Percentiles rank a stretch among this genome's conserved stretches.
phyloP scores from a whole-genome alignment of 2,113 vertebrate species.

The Malurus cyaneus region DNA sequence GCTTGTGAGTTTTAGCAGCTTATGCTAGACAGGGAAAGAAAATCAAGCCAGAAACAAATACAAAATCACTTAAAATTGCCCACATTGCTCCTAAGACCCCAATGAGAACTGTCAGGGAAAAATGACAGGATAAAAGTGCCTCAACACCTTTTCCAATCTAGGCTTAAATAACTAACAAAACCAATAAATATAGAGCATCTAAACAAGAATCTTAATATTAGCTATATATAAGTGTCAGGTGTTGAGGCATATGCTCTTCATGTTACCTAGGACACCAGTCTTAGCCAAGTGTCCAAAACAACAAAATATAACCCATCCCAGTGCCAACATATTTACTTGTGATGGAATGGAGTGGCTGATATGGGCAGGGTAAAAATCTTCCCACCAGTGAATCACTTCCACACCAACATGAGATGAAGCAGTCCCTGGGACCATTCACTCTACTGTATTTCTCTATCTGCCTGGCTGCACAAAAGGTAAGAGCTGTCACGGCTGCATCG shows the following conservation, averaged over 20 bases:
- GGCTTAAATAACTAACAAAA: neutral
- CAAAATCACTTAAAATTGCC: neutral
- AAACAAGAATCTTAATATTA: neutral
- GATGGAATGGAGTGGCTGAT: neutral
- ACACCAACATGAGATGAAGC: neutral
- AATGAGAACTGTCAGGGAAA: neutral
- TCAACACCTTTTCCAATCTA: neutral
- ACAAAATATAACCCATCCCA: neutral
- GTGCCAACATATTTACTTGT: neutral
- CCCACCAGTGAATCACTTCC: neutral
- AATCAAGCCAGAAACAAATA: neutral
- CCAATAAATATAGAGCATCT: neutral
- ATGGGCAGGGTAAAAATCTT: neutral
- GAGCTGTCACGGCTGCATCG: accelerated
- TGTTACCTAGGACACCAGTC: neutral
- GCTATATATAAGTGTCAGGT: neutral
- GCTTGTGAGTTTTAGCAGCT: neutral
- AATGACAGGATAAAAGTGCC: neutral
- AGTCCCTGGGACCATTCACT: neutral
- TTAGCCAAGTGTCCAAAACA: neutral
- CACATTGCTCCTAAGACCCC: neutral
- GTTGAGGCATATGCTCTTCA: neutral
- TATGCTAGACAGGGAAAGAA: neutral
- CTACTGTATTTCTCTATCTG: neutral
- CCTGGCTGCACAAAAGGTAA: neutral